These are phyloP conservation scores for Prionailurus viverrinus DNA, from an alignment of 2,113 vertebrate species.

Conservation along the genomic window DNA sequence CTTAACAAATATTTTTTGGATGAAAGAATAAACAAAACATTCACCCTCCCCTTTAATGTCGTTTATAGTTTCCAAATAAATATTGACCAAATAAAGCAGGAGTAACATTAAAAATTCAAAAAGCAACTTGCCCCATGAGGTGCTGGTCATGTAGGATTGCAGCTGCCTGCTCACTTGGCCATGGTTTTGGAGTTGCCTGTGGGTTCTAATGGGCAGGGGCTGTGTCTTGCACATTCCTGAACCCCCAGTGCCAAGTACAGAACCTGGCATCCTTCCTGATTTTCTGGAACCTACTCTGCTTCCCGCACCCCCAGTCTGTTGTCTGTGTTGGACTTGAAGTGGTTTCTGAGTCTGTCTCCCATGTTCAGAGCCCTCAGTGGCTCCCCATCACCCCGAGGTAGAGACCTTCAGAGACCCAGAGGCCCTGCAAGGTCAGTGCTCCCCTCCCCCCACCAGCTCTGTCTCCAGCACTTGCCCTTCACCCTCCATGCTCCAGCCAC, in stretches of 20 bases:
- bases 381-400: neutral
- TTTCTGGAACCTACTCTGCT: neutral
- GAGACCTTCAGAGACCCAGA: neutral
- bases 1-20: neutral
- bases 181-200: neutral
- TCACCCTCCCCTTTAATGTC: neutral
- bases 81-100: neutral
- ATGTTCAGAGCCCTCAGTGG: neutral
- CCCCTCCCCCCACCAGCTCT: neutral
- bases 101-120: neutral
- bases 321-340: neutral
- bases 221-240: neutral
- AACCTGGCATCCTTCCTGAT: neutral
- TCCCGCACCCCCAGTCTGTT: neutral
- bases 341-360: neutral
- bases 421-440: too few relatives aligned
- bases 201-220: neutral
- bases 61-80: conserved; percentile 37
- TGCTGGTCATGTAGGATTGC: neutral
- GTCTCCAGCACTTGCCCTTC: neutral
- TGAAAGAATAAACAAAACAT: neutral
- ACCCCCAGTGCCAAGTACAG: neutral
- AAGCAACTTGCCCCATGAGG: neutral
- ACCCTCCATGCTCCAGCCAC: neutral
- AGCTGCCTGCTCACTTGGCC: accelerated